phyloP scores from a whole-genome alignment of 2,113 vertebrate genomes.

The Nothocercus nigrocapillus region DNA sequence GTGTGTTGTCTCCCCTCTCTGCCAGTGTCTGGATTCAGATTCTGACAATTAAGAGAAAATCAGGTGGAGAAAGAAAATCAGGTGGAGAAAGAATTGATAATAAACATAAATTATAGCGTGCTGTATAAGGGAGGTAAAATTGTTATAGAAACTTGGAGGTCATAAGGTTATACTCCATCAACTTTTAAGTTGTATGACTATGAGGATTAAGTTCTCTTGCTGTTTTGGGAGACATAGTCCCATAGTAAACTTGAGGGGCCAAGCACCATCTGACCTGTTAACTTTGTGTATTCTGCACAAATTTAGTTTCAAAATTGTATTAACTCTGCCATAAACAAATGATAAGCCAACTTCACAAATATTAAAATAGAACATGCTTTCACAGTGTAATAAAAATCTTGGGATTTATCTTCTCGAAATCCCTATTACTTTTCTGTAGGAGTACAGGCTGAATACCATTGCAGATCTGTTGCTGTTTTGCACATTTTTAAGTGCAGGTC shows the following conservation, averaged over 20 bases:
- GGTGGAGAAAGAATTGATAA: background rate
- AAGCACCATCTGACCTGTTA: background rate
- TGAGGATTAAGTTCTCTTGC: background rate
- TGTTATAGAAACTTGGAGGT: background rate
- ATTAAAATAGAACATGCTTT: background rate
- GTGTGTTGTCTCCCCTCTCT: background rate
- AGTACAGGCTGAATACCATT: fast-evolving
- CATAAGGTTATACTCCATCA: background rate
- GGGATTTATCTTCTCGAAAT: background rate
- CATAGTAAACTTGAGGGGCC: background rate
- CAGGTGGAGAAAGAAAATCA: background rate
- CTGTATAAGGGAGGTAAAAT: background rate
- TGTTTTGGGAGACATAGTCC: background rate
- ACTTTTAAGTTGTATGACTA: background rate
- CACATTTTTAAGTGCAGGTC: background rate
- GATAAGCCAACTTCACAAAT: background rate
- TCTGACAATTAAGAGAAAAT: background rate
- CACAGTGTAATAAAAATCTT: background rate
- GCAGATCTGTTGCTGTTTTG: background rate
- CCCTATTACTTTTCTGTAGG: background rate
- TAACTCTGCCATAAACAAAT: background rate
- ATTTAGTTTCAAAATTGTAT: background rate
- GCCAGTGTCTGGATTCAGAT: background rate
- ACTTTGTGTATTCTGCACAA: background rate
- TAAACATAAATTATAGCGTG: background rate